Evolutionary conservation across 2,797 vertebrate genomes (phyloP), one percentile per base, ranked within the genome.

Genomic region (Adrianichthys oophorus): DNA sequence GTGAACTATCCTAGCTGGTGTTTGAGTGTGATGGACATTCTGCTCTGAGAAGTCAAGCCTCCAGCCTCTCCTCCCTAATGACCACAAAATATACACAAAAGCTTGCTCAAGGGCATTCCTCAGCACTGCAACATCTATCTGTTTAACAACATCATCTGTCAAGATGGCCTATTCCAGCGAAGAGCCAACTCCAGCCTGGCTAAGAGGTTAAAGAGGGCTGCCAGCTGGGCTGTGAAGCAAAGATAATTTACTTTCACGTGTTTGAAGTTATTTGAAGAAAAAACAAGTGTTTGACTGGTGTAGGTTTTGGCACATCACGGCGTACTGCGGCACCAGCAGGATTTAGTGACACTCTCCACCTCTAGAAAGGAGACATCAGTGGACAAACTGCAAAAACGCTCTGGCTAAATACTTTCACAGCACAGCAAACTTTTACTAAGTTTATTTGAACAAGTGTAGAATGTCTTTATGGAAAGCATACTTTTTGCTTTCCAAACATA

Each of bases 161-260:
- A 59, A 79, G 78, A 47, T 62, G 82, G 78, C 70, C 78, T 45
- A 47, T 72, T 70, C 44, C 69, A 64, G 92, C 93, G 94, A 37
- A 94, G 91, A 79, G 82, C 89, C 94, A 95, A 95, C 89, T 95
- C 43, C 18, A 23, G 68, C 89, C 90, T 84, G 79, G 85, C 92
- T 90, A 93, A 94, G 90, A 93, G 91, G 90, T 93, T 93, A 94
- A 90, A 92, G 92, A 90, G 83, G 85, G 89, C 91, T 87, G 91
- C 82, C 78, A 59, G 86, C 86, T 82, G 50, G 69, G 86, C 90
- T 75, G 88, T 69, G 84, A 90, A 94, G 92, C 91, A 88, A 92
- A 94, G 92, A 94, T 93, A 89, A 93, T 95, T 94, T 91, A 90
- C 93, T 91, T 91, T 90, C 89, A 93, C 89, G 87, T 89, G 92